phyloP scores from a whole-genome alignment of 2,113 vertebrate genomes.

The Eptatretus burgeri region DNA sequence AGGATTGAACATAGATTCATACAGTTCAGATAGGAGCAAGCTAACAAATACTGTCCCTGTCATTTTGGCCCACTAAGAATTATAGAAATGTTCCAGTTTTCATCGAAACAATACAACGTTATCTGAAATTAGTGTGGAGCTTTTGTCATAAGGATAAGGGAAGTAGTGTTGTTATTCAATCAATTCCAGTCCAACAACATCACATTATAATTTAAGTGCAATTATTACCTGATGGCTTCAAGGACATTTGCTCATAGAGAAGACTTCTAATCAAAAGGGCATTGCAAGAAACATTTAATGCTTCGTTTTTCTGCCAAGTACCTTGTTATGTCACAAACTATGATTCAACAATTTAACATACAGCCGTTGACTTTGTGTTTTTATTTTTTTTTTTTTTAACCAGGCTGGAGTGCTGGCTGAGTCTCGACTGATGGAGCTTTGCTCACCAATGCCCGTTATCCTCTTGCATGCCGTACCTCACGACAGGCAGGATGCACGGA shows the following conservation, averaged over 20 bases:
- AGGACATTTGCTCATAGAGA: background rate
- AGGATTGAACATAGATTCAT: too few species aligned
- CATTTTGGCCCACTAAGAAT: too few species aligned
- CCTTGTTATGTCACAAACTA: background rate
- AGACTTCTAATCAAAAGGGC: background rate
- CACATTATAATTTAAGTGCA: too few species aligned
- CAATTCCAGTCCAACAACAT: too few species aligned
- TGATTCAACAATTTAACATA: background rate
- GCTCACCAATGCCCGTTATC: slow-evolving; percentile 40
- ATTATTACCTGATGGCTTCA: background rate
- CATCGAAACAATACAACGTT: too few species aligned
- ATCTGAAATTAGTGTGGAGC: too few species aligned
- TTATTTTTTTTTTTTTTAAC: slow-evolving; percentile 10
- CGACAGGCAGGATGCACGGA: slow-evolving; percentile 36
- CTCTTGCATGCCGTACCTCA: slow-evolving; percentile 45
- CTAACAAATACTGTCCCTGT: too few species aligned
- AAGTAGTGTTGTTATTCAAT: too few species aligned
- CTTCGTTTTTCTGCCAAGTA: background rate
- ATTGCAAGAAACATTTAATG: background rate
- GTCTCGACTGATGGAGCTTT: slow-evolving; percentile 52
- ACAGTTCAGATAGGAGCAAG: too few species aligned
- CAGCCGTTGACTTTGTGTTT: background rate
- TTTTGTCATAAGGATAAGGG: too few species aligned
- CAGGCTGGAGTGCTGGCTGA: slow-evolving; percentile 39
- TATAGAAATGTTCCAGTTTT: too few species aligned